Base-by-base conservation (phyloP, 1,140 invertebrate species). In the Branchinecta lynchi region DNA sequence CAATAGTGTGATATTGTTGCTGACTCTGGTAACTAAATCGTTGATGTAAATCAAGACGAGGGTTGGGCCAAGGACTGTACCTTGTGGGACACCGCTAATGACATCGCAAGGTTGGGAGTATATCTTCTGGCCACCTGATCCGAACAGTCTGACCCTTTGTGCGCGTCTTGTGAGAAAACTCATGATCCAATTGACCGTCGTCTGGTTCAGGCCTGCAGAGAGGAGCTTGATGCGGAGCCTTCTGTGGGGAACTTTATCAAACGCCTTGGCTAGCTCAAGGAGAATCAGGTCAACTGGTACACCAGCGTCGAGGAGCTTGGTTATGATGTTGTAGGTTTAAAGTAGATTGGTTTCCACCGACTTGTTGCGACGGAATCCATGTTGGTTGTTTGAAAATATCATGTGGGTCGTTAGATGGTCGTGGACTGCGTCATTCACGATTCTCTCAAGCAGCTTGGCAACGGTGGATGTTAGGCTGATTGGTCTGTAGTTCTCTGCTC, bases 1-100 rank as follows among this genome's bases (percentile, higher is more conserved):
- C 2, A 60, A 15, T 3, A 60, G 51, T 60, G 51, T 60, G 6
- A 60, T 60, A 60, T 60, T 60, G 2, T 60, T 60, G 51, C 51
- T 60, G 51, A 60, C 51, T 6, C 12, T 60, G 51, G 51, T 60
- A 6, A 60, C 51, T 60, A 60, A 60, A 20, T 60, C 6, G 51
- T 60, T 60, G 2, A 60, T 60, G 51, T 60, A 60, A 60, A 60
- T 60, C 51, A 60, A n/a, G 51, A 20, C 1, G 51, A 60, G 51
- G 51, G 51, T 60, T 60, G 51, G 51, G 51, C 51, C 51, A 60
- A 60, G 51, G 51, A 60, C 51, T 60, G 51, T 60, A 60, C 51
- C 51, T 60, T 60, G 51, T 60, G 51, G 51, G 51, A 60, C 51
- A 60, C 51, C 51, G 6, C 51, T 6, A 6, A 60, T 60, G 12